A percentile compares a stretch with the other conserved stretches of the same genome.
Evolutionary conservation across 2,113 vertebrate genomes (phyloP).

Genomic region (Aptenodytes patagonicus): DNA sequence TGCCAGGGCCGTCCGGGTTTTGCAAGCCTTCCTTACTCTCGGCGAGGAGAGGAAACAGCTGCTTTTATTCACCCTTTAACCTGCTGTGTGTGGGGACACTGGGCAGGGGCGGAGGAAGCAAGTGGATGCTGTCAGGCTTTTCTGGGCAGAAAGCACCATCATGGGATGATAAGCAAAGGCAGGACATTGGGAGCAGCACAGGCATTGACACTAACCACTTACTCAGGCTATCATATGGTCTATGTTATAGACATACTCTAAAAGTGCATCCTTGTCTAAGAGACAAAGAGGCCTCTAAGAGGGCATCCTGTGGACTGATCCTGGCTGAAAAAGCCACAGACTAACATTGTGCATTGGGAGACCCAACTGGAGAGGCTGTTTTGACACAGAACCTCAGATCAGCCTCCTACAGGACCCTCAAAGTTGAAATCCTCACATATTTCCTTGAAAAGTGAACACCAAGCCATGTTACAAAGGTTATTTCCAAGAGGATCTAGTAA

Average conservation of each 20-base stretch:
- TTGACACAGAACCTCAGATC: not conserved
- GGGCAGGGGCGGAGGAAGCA: not conserved
- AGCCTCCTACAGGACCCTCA: not conserved
- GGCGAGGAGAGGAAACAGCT: not conserved
- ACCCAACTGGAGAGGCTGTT: not conserved
- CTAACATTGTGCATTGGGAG: rapidly evolving
- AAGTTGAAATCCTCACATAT: not conserved
- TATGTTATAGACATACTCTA: not conserved
- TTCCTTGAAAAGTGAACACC: not conserved
- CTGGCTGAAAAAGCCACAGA: not conserved
- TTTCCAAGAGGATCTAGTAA: not conserved
- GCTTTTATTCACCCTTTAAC: not conserved
- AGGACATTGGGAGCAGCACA: not conserved
- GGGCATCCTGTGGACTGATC: not conserved
- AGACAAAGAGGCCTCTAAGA: not conserved
- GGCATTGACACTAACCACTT: too few species aligned
- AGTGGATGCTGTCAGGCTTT: not conserved
- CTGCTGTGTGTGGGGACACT: rapidly evolving
- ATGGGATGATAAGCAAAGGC: rapidly evolving
- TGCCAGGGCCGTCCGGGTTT: rapidly evolving
- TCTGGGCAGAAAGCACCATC: not conserved
- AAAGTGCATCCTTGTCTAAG: not conserved
- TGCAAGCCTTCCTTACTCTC: not conserved
- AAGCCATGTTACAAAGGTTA: not conserved
- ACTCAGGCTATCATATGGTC: not conserved